Conservation (phyloP, 1,140 invertebrate species). For the Eupristina koningsbergeri region DNA sequence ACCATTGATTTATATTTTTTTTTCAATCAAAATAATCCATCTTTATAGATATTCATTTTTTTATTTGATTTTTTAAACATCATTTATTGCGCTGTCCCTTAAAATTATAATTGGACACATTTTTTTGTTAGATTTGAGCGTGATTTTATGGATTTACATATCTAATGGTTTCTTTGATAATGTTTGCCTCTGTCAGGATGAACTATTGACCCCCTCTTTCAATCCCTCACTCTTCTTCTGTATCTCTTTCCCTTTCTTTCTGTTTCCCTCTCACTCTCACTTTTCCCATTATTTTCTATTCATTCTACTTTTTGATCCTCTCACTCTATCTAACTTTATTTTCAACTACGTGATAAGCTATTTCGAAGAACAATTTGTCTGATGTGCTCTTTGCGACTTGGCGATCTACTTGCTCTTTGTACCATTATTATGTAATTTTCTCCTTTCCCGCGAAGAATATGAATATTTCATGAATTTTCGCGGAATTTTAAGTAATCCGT, state of each 20-base stretch:
- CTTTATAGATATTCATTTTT: too few relatives aligned
- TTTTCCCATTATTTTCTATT: too few relatives aligned
- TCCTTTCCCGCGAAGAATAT: constrained; percentile 23
- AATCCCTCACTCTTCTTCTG: not conserved
- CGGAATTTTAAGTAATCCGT: constrained; percentile 28
- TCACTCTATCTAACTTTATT: constrained; percentile 42
- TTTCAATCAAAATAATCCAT: not conserved
- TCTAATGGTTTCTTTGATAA: not conserved
- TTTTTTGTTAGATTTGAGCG: not conserved
- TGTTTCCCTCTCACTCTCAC: too few relatives aligned
- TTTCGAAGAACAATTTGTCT: constrained; percentile 40
- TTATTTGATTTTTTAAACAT: not conserved
- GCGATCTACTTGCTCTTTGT: constrained; percentile 33
- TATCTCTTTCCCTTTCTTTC: not conserved
- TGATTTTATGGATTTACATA: not conserved
- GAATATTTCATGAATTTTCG: constrained; percentile 42
- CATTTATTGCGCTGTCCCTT: not conserved
- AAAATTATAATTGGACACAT: not conserved
- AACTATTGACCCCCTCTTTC: not conserved
- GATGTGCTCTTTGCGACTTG: constrained; percentile 20
- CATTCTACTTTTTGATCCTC: not conserved
- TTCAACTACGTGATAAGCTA: constrained; percentile 45
- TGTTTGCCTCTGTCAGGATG: not conserved
- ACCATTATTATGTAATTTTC: constrained; percentile 43
- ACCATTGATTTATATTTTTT: not conserved